Base-by-base conservation (phyloP, 2,888 invertebrate species). In the Cordilura impudica region DNA sequence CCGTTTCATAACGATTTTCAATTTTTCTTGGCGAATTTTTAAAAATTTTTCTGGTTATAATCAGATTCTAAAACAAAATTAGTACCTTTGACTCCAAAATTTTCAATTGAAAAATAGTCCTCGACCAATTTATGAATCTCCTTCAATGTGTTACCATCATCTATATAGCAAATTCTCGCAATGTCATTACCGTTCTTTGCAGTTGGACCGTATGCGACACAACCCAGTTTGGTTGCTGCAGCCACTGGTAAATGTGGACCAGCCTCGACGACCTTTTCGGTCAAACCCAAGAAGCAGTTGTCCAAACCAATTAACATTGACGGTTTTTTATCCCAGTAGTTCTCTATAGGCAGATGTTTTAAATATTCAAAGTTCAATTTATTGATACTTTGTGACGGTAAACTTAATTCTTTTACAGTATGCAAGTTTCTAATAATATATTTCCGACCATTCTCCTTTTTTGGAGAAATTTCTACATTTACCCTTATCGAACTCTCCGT, bases 191-290 rank as follows among this genome's bases (percentile, higher is more conserved):
- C 8, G 3, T 10, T 0, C 2, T 26, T 29, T 4, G 14, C n/a
- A 3, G 29, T 49, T 1, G 78, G 78, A 12, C 73, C 71, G 45
- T 35, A 75, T 0, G 75, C 78, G 2, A 81, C 47, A 72, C 78
- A 78, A 10, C 76, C 72, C 0, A 78, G 29, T 23, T 66, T 63
- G 10, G 75, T 82, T 0, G 53, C 26, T 19, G 71, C 26, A 4
- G 60, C 70, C n/a, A 70, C 29, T 4, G 63, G 54, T 18, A 63
- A 53, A 31, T 53, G 1, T 8, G 54, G 56, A 29, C 69, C 69
- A 3, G 31, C 45, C 26, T 72, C 54, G 7, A 63, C 16, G 4
- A 56, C 31, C 19, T 54, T 19, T 29, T 63, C 63, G 21, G 71
- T 2, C 7, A 71, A n/a, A n/a, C 56, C 10, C 10, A 69, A 14